Conservation (phyloP, 1,140 invertebrate species). For the Anagrus nilaparvatae region DNA sequence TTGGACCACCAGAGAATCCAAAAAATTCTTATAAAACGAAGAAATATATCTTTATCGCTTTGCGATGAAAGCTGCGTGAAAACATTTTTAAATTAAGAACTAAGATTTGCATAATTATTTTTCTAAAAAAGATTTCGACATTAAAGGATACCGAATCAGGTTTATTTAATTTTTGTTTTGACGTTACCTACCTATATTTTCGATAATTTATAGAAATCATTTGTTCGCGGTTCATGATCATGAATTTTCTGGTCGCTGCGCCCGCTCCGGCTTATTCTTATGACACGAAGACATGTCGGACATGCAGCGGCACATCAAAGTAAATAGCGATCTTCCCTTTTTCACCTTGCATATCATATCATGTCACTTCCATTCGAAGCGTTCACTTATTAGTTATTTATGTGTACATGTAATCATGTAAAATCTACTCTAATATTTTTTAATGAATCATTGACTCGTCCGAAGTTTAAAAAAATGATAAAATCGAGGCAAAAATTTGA, state of each 20-base stretch:
- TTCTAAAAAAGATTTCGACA: background rate
- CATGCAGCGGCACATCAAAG: conserved; percentile 37
- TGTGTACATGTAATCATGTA: background rate
- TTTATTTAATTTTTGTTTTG: background rate
- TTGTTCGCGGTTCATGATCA: background rate
- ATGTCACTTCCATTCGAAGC: conserved; percentile 10
- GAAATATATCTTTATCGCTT: conserved; percentile 8
- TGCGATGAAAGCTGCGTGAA: too few relatives aligned
- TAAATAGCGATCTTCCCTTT: conserved; percentile 24
- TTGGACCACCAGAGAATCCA: background rate
- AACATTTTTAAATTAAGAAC: too few relatives aligned
- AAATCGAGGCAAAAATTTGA: background rate
- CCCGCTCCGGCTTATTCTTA: conserved; percentile 15
- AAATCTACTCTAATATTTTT: background rate
- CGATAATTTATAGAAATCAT: background rate
- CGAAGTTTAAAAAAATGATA: background rate
- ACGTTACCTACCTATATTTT: background rate
- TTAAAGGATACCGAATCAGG: background rate
- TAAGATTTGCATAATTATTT: too few relatives aligned
- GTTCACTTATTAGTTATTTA: conserved; percentile 1
- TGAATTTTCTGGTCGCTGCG: conserved; percentile 5
- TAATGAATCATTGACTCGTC: background rate
- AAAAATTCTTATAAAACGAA: background rate
- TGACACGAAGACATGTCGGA: conserved; percentile 1
- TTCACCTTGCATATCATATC: conserved; percentile 11